Percentiles rank a stretch among this genome's conserved stretches.
Conservation (phyloP, 2,888 invertebrate species). For the Aricia artaxerxes region DNA sequence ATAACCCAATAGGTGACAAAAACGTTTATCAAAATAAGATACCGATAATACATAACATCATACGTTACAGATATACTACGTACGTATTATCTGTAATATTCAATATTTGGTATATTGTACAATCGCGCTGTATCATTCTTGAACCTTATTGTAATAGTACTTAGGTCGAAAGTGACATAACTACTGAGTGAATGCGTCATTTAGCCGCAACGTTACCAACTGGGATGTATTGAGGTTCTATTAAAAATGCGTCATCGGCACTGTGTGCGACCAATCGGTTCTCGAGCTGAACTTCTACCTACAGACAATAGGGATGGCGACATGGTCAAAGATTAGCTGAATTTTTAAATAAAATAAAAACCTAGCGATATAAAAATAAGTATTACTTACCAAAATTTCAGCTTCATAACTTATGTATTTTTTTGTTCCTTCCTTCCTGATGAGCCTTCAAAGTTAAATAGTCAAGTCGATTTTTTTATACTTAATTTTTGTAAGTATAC, state of each 20-base stretch:
- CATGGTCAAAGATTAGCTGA: too few species aligned
- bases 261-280: neutral
- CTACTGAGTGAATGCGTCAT: neutral
- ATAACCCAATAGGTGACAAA: neutral
- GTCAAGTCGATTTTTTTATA: too few species aligned
- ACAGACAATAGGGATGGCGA: neutral
- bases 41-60: neutral
- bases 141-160: neutral
- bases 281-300: neutral
- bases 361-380: too few species aligned
- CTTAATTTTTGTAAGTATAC: too few species aligned
- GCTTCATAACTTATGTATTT: too few species aligned
- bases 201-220: neutral
- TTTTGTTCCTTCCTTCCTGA: too few species aligned
- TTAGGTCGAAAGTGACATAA: neutral
- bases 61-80: neutral
- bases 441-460: too few species aligned
- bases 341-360: too few species aligned
- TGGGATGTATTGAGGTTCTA: neutral
- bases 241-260: neutral
- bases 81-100: neutral
- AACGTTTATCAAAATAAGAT: conserved; percentile 4
- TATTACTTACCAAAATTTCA: too few species aligned
- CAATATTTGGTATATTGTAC: neutral
- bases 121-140: neutral